phyloP scores from a whole-genome alignment of 2,113 vertebrate genomes.

The Phaethon lepturus region DNA sequence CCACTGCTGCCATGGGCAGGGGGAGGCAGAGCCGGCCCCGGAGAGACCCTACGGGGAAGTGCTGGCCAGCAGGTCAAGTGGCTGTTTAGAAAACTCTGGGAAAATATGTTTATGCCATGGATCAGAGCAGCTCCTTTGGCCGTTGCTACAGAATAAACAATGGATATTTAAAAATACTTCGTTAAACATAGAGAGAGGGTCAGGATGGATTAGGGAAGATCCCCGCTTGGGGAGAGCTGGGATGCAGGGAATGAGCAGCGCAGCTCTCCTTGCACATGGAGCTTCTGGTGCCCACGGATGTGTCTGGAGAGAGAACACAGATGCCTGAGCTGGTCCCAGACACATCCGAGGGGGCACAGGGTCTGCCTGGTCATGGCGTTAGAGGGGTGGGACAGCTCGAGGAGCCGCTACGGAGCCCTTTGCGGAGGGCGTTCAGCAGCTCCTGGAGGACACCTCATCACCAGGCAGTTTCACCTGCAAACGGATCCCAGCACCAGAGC shows the following conservation, averaged over 20 bases:
- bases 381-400: not conserved
- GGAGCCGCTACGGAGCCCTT: not conserved
- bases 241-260: not conserved
- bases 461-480: not conserved
- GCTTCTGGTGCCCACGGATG: not conserved
- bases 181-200: not conserved
- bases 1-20: not conserved
- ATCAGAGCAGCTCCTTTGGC: conserved; percentile 6
- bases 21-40: not conserved
- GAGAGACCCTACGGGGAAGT: not conserved
- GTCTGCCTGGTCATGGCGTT: not conserved
- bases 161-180: conserved; percentile 9
- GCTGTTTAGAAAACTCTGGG: conserved; percentile 24
- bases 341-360: not conserved
- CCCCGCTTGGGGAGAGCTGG: not conserved
- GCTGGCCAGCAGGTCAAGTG: not conserved
- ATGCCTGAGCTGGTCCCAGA: not conserved
- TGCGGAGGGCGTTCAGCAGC: not conserved
- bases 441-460: not conserved
- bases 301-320: not conserved
- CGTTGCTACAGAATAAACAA: not conserved
- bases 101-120: not conserved
- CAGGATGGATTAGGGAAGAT: not conserved
- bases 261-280: not conserved
- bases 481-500: not conserved